Evolutionary conservation across 35 echinoderm and acorn worm genomes (phyloP), one percentile per base, ranked within the genome.

Genomic region (Lytechinus variegatus): DNA sequence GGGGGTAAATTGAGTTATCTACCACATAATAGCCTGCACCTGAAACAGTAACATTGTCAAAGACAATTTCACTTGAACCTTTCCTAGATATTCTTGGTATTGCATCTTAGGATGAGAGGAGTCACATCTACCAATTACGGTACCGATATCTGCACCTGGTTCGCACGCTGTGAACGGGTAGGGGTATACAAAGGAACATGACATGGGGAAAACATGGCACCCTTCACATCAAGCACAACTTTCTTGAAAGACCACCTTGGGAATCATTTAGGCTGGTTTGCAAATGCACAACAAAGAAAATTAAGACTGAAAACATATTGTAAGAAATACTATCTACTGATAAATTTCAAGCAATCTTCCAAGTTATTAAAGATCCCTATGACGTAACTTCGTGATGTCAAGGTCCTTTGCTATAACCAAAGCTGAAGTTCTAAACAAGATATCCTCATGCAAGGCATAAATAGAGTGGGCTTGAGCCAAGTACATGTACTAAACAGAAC

Each of bases 11-110:
- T 54, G 66, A 90, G 88, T 54, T 44, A 90, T 33, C 28, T 44
- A 54, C 88, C 88, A 90, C 88, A 54, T 90, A 90, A 90, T 54
- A 90, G 52, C 29, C 52, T 52, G 27, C 88, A 90, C 88, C 28
- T 90, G 88, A 90, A 29, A 90, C 88, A 90, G 88, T 90, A 90
- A 90, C 88, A 90, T 90, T 79, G 66, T 79, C 66, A 79, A 79
- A 79, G 66, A 79, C 66, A 79, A 79, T 79, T 79, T 79, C 66
- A 16, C 66, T 79, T 79, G 66, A 79, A 79, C 66, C 66, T 79
- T 79, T 19, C 66, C 66, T 79, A 79, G 4, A 79, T 79, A 79
- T 79, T 79, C 66, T 79, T 79, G 66, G 66, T 79, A 79, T 79
- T 24, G n/a, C 66, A 79, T 79, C 66, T 79, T 79, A 79, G 14